Conservation (phyloP, 2,113 vertebrate species). For the Mormyrus iriodes region DNA sequence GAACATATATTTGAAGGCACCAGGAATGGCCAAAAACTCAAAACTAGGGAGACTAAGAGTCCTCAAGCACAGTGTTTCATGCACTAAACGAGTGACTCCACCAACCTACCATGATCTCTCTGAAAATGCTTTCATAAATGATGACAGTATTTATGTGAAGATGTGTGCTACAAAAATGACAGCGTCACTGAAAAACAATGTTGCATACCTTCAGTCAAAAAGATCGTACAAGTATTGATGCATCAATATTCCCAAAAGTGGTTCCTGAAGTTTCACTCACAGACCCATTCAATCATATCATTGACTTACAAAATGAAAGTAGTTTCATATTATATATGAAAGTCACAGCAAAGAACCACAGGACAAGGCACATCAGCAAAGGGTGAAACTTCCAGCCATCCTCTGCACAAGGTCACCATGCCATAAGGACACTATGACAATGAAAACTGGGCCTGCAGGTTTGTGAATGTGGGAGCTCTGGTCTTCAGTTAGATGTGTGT, state of each 20-base stretch:
- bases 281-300: neutral
- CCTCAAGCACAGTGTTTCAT: neutral
- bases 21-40: neutral
- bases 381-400: neutral
- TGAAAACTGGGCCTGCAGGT: neutral
- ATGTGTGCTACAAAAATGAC: neutral
- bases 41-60: neutral
- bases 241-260: neutral
- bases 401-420: neutral
- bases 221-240: neutral
- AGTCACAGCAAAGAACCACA: neutral
- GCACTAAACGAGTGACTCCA: neutral
- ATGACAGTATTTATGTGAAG: neutral
- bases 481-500: neutral
- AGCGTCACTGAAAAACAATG: neutral
- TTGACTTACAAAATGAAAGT: neutral
- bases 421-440: neutral
- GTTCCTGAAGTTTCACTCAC: neutral
- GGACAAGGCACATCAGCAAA: neutral
- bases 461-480: neutral
- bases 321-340: slow-evolving; percentile 17
- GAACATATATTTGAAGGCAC: neutral
- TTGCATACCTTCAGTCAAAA: neutral
- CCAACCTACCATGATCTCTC: neutral
- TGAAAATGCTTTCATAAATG: neutral